A percentile compares a stretch with the other conserved stretches of the same genome.
Evolutionary conservation across 1,140 invertebrate genomes (phyloP).

Genomic region (Trissolcus basalis): DNA sequence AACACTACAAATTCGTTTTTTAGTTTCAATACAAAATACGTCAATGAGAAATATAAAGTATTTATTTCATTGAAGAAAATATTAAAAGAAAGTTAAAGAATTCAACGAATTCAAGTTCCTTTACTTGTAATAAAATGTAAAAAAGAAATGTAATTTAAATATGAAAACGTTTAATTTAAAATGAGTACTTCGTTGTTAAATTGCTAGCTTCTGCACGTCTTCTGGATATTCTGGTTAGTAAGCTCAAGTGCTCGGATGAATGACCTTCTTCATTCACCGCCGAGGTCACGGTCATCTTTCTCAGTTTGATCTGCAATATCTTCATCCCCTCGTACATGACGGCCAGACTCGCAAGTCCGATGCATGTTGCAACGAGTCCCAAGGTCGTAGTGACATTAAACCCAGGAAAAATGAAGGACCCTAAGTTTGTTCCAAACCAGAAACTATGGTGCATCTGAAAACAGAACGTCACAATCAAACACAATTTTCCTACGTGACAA

Average conservation of each 20-base stretch:
- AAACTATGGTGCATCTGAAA: conserved; percentile 78
- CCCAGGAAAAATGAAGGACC: conserved; percentile 77
- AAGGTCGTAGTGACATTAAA: conserved; percentile 73
- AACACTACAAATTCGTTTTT: no score
- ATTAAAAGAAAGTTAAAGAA: no score
- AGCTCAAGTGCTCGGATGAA: conserved; percentile 66
- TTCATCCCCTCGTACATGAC: conserved; percentile 79
- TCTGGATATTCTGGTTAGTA: conserved; percentile 64
- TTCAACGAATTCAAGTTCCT: no score
- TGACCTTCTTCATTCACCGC: conserved; percentile 14
- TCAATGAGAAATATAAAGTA: no score
- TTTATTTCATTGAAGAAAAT: no score
- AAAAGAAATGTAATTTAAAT: no score
- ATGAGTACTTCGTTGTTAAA: conserved; percentile 60
- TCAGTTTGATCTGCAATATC: conserved; percentile 69
- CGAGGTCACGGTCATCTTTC: conserved; percentile 38
- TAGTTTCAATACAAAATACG: no score
- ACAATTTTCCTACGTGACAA: background rate
- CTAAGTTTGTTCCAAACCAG: conserved; percentile 78
- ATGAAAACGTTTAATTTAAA: no score
- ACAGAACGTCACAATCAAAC: background rate
- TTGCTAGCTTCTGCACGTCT: conserved; percentile 28
- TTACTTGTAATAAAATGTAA: no score
- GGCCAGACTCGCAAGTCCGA: conserved; percentile 75
- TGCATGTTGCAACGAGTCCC: conserved; percentile 76